A percentile compares a stretch with the other conserved stretches of the same genome.
These are phyloP conservation scores for Semaprochilodus insignis DNA, from an alignment of 2,797 vertebrate genomes.

Conservation along the genomic window DNA sequence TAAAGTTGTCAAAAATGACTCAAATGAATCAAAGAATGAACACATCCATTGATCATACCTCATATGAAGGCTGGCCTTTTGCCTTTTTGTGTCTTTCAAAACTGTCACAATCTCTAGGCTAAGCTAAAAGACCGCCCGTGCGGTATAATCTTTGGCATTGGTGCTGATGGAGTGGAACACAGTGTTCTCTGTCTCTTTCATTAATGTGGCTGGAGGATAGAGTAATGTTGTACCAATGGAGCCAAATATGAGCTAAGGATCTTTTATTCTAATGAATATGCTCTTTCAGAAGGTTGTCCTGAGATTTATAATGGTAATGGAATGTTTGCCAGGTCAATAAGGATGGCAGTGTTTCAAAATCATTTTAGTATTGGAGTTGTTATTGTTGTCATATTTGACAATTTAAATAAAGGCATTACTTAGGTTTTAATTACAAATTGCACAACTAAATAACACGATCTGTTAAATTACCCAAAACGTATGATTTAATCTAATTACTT, in stretches of 20 bases:
- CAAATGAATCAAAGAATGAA: too few relatives aligned
- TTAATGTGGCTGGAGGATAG: constrained; percentile 25
- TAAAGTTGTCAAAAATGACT: neutral
- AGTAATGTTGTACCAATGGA: neutral
- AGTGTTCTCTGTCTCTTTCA: constrained; percentile 31
- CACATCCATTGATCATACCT: neutral
- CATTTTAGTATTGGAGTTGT: too few relatives aligned
- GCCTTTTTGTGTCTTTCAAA: neutral
- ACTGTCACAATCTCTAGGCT: neutral
- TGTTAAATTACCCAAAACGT: neutral
- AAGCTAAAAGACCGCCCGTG: neutral
- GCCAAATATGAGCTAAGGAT: constrained; percentile 33
- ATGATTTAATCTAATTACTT: too few relatives aligned
- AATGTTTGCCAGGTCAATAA: neutral
- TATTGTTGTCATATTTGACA: neutral
- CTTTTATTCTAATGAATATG: constrained; percentile 17
- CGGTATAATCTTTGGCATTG: constrained; percentile 25
- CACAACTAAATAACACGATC: neutral
- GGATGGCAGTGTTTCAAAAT: neutral
- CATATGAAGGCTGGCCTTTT: neutral
- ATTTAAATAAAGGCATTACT: neutral
- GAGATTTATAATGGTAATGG: neutral
- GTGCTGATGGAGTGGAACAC: constrained; percentile 25
- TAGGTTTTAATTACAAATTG: neutral
- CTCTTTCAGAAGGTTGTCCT: constrained; percentile 22